Evolutionary conservation across 2,113 vertebrate genomes (phyloP).

Genomic region (Salminus brasiliensis): DNA sequence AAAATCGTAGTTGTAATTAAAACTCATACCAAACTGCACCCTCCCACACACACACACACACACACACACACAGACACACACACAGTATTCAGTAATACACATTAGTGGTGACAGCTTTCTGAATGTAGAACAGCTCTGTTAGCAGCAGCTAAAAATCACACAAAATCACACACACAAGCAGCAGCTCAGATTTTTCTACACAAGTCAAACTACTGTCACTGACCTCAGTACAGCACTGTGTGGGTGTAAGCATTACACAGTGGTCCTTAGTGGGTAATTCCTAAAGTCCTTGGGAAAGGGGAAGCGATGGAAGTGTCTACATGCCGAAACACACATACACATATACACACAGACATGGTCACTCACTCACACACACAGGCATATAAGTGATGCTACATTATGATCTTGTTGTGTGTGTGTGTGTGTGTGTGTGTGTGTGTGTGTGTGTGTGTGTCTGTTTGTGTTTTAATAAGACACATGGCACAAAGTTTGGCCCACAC

Average conservation of each 20-base stretch:
- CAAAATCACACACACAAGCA: no score
- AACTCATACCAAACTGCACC: no score
- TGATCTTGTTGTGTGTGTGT: background rate
- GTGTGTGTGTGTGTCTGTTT: background rate
- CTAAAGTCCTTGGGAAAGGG: conserved; percentile 24
- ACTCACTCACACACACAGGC: background rate
- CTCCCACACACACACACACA: no score
- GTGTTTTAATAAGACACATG: background rate
- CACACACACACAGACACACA: no score
- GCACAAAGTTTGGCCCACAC: background rate
- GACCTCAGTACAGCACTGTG: background rate
- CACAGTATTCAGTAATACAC: no score
- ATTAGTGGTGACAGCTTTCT: no score
- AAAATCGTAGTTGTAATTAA: no score
- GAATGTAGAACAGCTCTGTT: no score
- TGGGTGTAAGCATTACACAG: background rate
- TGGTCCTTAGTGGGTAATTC: background rate
- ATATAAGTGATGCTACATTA: background rate
- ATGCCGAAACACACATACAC: background rate
- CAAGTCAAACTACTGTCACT: background rate
- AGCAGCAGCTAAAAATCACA: no score
- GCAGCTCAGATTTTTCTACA: no score
- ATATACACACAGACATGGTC: no score
- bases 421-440: background rate
- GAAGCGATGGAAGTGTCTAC: conserved; percentile 14